A percentile compares a stretch with the other conserved stretches of the same genome.
phyloP scores from a whole-genome alignment of 2,113 vertebrate species.

The Myrmecophaga tridactyla region DNA sequence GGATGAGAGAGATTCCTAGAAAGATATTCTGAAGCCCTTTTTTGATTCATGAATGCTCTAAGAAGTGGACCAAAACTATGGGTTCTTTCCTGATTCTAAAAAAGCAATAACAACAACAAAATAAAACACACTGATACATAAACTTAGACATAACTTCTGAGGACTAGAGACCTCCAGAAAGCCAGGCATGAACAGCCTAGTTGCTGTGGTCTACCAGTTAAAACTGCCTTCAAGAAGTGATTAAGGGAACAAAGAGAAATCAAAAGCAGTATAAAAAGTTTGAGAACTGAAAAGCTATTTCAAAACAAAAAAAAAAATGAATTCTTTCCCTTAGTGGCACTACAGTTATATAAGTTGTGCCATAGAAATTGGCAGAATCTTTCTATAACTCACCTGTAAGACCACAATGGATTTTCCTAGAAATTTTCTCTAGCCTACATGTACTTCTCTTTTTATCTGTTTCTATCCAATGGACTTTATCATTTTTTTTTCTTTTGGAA shows the following conservation, averaged over 20 bases:
- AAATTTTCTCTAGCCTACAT: not conserved
- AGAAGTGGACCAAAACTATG: not conserved
- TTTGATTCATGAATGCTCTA: not conserved
- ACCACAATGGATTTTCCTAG: not conserved
- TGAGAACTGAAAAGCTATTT: not conserved
- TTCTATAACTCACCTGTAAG: not conserved
- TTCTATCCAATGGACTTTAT: not conserved
- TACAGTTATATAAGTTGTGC: not conserved
- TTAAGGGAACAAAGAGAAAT: not conserved
- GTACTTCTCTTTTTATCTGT: not conserved
- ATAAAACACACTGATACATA: not conserved
- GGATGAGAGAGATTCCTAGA: not conserved
- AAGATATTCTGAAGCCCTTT: not conserved
- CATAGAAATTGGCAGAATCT: not conserved
- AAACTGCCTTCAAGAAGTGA: not conserved
- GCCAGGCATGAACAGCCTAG: fast-evolving
- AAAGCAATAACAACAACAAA: too few relatives aligned
- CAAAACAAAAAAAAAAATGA: not conserved
- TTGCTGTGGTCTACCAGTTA: not conserved
- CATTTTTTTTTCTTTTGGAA: not conserved
- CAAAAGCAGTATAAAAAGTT: not conserved
- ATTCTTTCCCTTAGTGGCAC: not conserved
- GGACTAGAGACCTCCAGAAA: not conserved
- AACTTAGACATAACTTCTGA: not conserved
- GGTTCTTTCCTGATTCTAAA: not conserved